These are phyloP conservation scores for Hyposoter dolosus DNA, from an alignment of 2,888 invertebrate genomes.

Conservation along the genomic window DNA sequence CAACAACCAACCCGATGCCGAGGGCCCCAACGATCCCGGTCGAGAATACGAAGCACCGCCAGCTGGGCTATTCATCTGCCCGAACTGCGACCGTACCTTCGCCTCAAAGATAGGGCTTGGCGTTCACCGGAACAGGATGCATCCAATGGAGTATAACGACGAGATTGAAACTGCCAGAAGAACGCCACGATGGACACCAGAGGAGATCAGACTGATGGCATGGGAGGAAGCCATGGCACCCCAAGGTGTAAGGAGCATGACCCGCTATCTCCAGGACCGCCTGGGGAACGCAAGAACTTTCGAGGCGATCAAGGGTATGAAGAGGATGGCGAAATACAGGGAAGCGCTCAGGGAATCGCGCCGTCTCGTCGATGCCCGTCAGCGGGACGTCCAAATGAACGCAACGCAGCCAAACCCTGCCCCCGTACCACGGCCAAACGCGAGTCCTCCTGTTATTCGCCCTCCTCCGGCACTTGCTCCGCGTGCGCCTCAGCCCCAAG, in stretches of 20 bases:
- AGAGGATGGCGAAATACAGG: neutral
- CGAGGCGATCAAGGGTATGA: constrained; percentile 26
- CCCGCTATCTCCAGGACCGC: neutral
- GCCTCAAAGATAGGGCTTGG: neutral
- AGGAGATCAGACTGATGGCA: constrained; percentile 14
- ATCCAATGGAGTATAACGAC: neutral
- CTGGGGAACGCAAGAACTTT: neutral
- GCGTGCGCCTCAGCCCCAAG: no score
- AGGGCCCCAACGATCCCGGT: no score
- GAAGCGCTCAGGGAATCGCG: neutral
- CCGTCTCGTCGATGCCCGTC: neutral
- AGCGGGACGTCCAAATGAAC: neutral
- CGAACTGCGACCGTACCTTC: neutral
- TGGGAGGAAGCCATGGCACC: constrained; percentile 42
- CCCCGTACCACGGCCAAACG: neutral
- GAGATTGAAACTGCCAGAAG: neutral
- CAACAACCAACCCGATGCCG: no score
- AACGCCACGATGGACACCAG: neutral
- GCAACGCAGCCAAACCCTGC: neutral
- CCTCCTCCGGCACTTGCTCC: no score
- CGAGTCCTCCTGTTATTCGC: no score
- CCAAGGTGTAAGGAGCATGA: neutral
- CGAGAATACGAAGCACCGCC: no score
- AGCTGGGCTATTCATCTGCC: neutral
- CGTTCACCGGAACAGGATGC: neutral